phyloP scores from a whole-genome alignment of 2,113 vertebrate species.

The Chloropsis hardwickii region DNA sequence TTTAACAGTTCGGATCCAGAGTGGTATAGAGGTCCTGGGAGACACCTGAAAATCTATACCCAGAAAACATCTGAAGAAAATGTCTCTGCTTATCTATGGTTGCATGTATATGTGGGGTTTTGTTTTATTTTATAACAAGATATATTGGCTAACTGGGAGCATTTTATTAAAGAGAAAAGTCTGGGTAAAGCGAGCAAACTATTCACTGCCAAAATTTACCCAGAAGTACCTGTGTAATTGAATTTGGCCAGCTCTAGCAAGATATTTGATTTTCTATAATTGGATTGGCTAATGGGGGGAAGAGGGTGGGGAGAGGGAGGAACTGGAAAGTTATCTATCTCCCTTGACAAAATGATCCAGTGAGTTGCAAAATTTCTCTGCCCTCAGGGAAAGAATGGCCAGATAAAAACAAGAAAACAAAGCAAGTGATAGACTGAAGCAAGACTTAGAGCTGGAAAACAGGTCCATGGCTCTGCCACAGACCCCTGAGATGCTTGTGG shows the following conservation, averaged over 20 bases:
- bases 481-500: neutral
- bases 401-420: conserved; percentile 26
- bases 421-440: conserved; percentile 14
- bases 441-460: neutral
- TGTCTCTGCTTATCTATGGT: neutral
- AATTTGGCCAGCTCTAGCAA: conserved; percentile 59
- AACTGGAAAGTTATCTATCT: conserved; percentile 47
- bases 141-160: conserved; percentile 37
- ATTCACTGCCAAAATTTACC: conserved; percentile 68
- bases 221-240: conserved; percentile 68
- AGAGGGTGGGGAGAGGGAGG: conserved; percentile 29
- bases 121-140: conserved; percentile 51
- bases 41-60: neutral
- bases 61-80: neutral
- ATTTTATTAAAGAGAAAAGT: conserved; percentile 56
- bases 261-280: conserved; percentile 72
- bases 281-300: conserved; percentile 64
- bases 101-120: neutral
- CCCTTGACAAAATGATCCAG: conserved; percentile 55
- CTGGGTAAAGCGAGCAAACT: conserved; percentile 47
- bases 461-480: neutral
- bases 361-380: conserved; percentile 36
- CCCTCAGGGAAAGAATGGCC: neutral
- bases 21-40: neutral
- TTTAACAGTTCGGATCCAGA: neutral